Conservation (phyloP, 2,113 vertebrate species). For the Excalfactoria chinensis region DNA sequence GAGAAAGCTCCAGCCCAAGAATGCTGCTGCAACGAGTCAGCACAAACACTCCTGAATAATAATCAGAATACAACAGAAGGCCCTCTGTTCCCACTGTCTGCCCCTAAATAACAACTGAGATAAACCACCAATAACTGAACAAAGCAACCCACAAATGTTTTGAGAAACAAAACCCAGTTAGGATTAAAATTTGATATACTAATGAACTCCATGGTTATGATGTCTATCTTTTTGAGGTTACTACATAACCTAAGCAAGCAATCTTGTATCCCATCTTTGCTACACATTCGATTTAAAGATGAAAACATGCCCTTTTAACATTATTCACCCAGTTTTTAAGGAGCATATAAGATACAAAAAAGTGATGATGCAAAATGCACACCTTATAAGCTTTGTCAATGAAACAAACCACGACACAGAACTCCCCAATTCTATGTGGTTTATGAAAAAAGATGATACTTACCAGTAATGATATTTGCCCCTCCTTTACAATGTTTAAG, state of each 20-base stretch:
- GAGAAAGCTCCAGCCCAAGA: slow-evolving; percentile 56
- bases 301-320: neutral
- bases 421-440: neutral
- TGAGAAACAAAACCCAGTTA: slow-evolving; percentile 39
- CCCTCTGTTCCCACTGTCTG: slow-evolving; percentile 67
- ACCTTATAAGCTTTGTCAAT: neutral
- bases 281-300: neutral
- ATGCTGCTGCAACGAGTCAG: slow-evolving; percentile 48
- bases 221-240: neutral
- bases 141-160: neutral
- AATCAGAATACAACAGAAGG: slow-evolving; percentile 76
- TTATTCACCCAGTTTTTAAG: neutral
- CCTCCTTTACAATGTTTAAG: slow-evolving; percentile 95
- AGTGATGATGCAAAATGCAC: neutral
- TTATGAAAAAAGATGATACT: slow-evolving; percentile 62
- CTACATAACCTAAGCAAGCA: neutral
- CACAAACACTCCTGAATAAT: slow-evolving; percentile 75
- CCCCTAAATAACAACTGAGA: slow-evolving; percentile 23
- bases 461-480: slow-evolving; percentile 95
- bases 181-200: neutral
- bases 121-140: slow-evolving; percentile 25
- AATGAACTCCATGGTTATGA: neutral
- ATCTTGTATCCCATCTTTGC: neutral
- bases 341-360: neutral
- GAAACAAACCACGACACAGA: neutral